A percentile compares a stretch with the other conserved stretches of the same genome.
Conservation (phyloP, 2,888 invertebrate species). For the Cephus nigrinus region DNA sequence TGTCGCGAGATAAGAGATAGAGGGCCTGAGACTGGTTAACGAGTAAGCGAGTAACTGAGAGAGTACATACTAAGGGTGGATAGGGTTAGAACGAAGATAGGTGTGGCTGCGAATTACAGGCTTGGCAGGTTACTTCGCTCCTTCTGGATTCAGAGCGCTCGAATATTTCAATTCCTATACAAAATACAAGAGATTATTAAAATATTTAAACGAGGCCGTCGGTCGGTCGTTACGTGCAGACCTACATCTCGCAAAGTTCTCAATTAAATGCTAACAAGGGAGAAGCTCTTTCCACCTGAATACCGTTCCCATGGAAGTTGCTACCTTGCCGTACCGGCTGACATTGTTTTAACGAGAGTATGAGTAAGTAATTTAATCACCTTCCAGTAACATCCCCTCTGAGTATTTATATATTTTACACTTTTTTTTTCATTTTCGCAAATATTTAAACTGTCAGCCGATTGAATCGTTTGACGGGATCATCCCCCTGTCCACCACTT, state of each 20-base stretch:
- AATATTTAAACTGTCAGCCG: too few relatives aligned
- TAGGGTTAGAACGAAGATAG: background rate
- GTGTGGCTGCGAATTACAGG: conserved; percentile 6
- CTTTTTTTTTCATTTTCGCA: too few relatives aligned
- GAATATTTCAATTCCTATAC: conserved; percentile 53
- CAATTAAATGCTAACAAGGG: conserved; percentile 61
- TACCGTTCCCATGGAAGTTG: conserved; percentile 49
- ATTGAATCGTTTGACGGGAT: too few relatives aligned
- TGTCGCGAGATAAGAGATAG: background rate
- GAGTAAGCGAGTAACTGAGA: background rate
- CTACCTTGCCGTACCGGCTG: conserved; percentile 25
- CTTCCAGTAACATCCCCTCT: too few relatives aligned
- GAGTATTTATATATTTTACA: too few relatives aligned
- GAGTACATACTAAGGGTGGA: background rate
- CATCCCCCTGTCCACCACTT: too few relatives aligned
- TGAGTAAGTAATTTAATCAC: conserved; percentile 53
- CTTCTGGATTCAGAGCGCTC: too few relatives aligned
- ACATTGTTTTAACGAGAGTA: conserved; percentile 57
- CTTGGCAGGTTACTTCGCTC: too few relatives aligned
- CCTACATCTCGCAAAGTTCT: conserved; percentile 48
- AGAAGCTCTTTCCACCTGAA: conserved; percentile 57
- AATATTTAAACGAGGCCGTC: conserved; percentile 57
- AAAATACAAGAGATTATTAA: conserved; percentile 59
- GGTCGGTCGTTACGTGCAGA: conserved; percentile 47
- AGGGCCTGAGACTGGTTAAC: background rate